A percentile compares a stretch with the other conserved stretches of the same genome.
phyloP scores from a whole-genome alignment of 2,797 vertebrate species.

The Carduelis carduelis region DNA sequence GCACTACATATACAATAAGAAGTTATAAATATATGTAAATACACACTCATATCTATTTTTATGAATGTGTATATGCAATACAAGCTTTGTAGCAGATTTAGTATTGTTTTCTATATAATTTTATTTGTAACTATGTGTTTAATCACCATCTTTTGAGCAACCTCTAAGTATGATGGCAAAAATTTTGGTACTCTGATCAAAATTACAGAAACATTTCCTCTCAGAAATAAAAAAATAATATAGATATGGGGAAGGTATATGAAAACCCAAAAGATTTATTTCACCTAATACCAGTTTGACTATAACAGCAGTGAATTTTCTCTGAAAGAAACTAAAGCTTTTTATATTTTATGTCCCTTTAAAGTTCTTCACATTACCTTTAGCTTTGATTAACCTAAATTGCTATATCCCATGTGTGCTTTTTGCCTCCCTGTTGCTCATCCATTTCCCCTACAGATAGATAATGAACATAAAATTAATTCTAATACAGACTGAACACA shows the following conservation, averaged over 20 bases:
- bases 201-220: background rate
- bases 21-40: background rate
- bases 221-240: background rate
- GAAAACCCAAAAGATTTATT: background rate
- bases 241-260: background rate
- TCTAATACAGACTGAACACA: background rate
- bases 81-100: background rate
- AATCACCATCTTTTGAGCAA: background rate
- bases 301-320: background rate
- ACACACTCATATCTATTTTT: background rate
- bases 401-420: background rate
- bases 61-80: background rate
- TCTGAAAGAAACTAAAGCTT: background rate
- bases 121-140: background rate
- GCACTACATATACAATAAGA: background rate
- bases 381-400: background rate
- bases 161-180: background rate
- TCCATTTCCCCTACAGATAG: background rate
- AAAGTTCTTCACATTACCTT: background rate
- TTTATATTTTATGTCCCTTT: background rate
- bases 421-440: background rate
- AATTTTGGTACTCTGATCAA: background rate
- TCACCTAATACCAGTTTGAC: background rate
- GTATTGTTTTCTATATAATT: background rate
- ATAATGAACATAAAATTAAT: conserved; percentile 4